Conservation (phyloP, 2,888 invertebrate genomes). For the Neoaliturus tenellus region DNA sequence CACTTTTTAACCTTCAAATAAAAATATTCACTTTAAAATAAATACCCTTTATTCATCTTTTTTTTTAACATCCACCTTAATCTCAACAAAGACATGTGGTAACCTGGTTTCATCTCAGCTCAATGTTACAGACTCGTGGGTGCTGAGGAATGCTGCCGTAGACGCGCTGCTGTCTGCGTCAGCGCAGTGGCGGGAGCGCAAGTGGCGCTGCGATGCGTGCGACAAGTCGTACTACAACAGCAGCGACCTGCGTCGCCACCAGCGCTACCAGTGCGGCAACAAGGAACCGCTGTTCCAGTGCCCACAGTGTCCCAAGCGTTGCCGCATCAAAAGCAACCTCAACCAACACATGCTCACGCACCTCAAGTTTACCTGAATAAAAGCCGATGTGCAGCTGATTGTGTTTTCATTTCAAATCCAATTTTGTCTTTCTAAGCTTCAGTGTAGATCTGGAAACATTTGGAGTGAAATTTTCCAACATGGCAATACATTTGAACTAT, state of each 20-base stretch:
- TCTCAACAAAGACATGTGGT: too few relatives aligned
- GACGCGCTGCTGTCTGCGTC: too few relatives aligned
- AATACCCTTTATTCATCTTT: too few relatives aligned
- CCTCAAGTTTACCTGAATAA: conserved; percentile 3
- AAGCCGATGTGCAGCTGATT: not conserved
- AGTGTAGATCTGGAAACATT: too few relatives aligned
- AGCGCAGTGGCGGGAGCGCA: not conserved
- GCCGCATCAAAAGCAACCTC: conserved; percentile 72
- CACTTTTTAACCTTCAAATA: too few relatives aligned
- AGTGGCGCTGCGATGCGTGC: conserved; percentile 53
- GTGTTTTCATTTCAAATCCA: not conserved
- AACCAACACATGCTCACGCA: conserved; percentile 60
- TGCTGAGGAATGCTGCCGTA: not conserved
- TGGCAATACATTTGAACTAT: too few relatives aligned
- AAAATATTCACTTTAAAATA: too few relatives aligned
- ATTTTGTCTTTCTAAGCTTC: too few relatives aligned
- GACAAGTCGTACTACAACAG: conserved; percentile 58
- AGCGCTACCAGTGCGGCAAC: conserved; percentile 77
- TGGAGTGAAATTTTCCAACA: too few relatives aligned
- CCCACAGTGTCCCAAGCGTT: conserved; percentile 66
- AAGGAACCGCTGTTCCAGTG: conserved; percentile 57
- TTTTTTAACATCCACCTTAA: too few relatives aligned
- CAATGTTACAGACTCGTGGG: not conserved
- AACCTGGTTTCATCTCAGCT: not conserved
- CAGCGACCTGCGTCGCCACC: conserved; percentile 74